Evolutionary conservation across 2,797 vertebrate genomes (phyloP), one percentile per base, ranked within the genome.

Genomic region (Hippopotamyrus pictus): DNA sequence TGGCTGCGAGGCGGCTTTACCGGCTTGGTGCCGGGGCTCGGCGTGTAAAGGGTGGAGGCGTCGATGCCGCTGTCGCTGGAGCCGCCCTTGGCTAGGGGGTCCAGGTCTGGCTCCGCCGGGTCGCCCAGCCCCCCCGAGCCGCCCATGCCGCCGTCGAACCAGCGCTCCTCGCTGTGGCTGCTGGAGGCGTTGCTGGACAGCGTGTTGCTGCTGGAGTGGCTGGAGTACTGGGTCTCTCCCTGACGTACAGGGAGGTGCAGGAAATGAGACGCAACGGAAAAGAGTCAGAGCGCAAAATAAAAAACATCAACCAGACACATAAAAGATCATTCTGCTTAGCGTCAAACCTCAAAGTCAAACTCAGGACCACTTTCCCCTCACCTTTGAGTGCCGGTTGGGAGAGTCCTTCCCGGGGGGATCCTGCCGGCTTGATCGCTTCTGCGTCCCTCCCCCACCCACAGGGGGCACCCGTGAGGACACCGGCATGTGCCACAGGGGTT

Each of bases 181-280:
- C 98, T 99, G 94, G 98, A 99, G 0, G 97, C 96, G 2, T 97
- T 98, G 65, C 98, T 99, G 93, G 98, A 99, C 50, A 99, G 95
- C 0, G 98, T 99, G 93, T 98, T 98, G 89, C 97, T 99, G 96
- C 98, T 98, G 93, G 98, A 98, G 93, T 98, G 97, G 92, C 97
- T 99, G 51, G 97, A 99, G 92, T 97, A 98, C 59, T 96, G 97
- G 3, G 96, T 90, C 83, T 99, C 98, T 0, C 96, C 96, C 98
- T 98, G 93, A 53, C 46, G 89, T 87, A 50, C 44, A 25, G 73
- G 89, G 89, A 88, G 3, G 17, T 8, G 79, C 2, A 59, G 29
- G 25, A 88, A 12, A 88, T 11, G 25, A 76, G 25, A 79, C 11
- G 76, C 46, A 51, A 22, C 5, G 44, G 8, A 22, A 89, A 4